Percentiles rank a stretch among this genome's conserved stretches.
Evolutionary conservation across 2,888 invertebrate species (phyloP).

Genomic region (Dynastes maya): DNA sequence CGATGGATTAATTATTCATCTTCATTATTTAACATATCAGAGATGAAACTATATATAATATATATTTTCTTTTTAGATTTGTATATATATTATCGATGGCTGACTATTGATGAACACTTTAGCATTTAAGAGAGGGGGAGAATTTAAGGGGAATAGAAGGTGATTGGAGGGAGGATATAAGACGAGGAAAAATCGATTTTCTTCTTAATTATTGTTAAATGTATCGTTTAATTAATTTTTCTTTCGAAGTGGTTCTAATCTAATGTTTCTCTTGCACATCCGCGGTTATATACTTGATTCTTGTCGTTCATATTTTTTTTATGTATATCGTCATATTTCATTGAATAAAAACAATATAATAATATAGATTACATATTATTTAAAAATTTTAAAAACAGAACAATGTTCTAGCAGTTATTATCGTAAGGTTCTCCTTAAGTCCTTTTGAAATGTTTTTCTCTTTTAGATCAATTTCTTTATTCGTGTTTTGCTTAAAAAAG

Average conservation of each 20-base stretch:
- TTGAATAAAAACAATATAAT: conserved; percentile 15
- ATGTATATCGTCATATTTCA: background rate
- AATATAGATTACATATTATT: conserved; percentile 21
- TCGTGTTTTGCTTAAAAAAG: background rate
- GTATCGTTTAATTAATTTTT: background rate
- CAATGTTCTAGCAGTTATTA: conserved; percentile 66
- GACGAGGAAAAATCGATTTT: conserved; percentile 60
- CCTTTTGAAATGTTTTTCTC: conserved; percentile 54
- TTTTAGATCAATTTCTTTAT: conserved; percentile 62
- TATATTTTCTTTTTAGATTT: background rate
- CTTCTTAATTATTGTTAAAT: background rate
- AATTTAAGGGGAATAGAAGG: background rate
- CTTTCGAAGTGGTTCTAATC: background rate
- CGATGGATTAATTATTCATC: conserved; percentile 65
- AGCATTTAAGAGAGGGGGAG: conserved; percentile 58
- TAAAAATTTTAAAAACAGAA: conserved; percentile 71
- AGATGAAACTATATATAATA: conserved; percentile 56
- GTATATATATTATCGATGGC: conserved; percentile 60
- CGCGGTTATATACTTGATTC: background rate
- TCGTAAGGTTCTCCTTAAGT: background rate
- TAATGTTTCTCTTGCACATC: conserved; percentile 58
- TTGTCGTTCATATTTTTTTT: background rate
- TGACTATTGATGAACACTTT: conserved; percentile 69
- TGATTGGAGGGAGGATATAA: background rate
- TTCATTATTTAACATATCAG: conserved; percentile 19